Conservation (phyloP, 2,797 vertebrate species). For the Cossypha caffra region DNA sequence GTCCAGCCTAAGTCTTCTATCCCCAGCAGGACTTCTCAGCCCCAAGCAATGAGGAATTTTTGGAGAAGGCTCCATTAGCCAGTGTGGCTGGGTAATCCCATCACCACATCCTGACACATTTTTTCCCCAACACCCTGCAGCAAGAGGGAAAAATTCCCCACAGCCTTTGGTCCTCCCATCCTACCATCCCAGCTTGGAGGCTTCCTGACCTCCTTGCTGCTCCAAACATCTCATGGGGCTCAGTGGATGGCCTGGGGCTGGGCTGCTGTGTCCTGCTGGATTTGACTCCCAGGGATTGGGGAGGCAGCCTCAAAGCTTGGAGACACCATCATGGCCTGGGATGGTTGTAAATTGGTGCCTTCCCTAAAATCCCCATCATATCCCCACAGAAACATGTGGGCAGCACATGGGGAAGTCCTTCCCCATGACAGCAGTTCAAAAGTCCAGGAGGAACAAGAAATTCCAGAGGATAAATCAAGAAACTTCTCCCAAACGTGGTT, state of each 20-base stretch:
- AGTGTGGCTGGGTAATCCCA: background rate
- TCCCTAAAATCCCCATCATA: background rate
- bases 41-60: background rate
- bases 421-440: background rate
- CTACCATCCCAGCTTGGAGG: background rate
- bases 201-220: background rate
- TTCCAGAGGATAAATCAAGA: background rate
- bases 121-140: background rate
- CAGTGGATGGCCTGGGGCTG: background rate
- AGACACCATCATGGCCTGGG: background rate
- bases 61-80: background rate
- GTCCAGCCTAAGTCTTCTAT: background rate
- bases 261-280: background rate
- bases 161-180: background rate
- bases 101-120: background rate
- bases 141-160: background rate
- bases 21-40: background rate
- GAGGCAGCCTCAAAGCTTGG: background rate
- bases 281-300: fast-evolving
- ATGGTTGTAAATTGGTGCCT: background rate
- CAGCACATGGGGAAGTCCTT: background rate
- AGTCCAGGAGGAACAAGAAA: background rate
- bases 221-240: background rate
- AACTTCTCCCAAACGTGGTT: background rate
- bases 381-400: background rate